Base-by-base conservation (phyloP, 1,140 invertebrate genomes). In the Pseudomyrmex flavicornis region DNA sequence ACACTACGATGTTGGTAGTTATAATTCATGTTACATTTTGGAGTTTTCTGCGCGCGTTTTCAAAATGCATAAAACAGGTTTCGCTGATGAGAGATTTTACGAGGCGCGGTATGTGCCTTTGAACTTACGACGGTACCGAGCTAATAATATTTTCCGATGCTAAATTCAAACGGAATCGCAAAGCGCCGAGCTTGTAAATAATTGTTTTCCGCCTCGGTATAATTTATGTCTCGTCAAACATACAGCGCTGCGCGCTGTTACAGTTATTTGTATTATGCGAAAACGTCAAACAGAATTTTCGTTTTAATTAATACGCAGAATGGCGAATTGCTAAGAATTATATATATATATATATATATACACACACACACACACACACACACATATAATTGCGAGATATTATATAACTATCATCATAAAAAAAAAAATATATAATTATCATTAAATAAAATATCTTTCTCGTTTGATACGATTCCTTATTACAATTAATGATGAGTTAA, bases 201-300 rank as follows among this genome's bases (percentile, higher is more conserved):
- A 80, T 80, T 80, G 66, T 80, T 80, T 80, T 61, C 66, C 59
- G 26, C 44, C 35, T 35, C 66, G 20, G 65, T 50, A 59, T 80
- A 72, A 80, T 80, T 80, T 59, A 80, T 22, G 22, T 80, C 66
- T 80, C 76, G 76, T 80, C 76, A 80, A 72, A 80, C 54, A 70
- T 80, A 56, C 54, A 80, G 76, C 20, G 76, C 20, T 80, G 56
- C n/a, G 44, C 65, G 52, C 66, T 70, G 35, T 5, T 48, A 72
- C 54, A 70, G 54, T 80, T 80, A 59, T 80, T 80, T 80, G 54
- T 70, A 70, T 80, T 50, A 80, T 80, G 66, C 76, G 0, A 35
- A 50, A 72, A 72, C 20, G 66, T 80, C 65, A 72, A 80, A 80
- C 59, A 59, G 76, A 80, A 80, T 72, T 80, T 80, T 52, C 59